A percentile compares a stretch with the other conserved stretches of the same genome.
These are phyloP conservation scores for Pyralis farinalis DNA, from an alignment of 2,888 invertebrate species.

Conservation along the genomic window DNA sequence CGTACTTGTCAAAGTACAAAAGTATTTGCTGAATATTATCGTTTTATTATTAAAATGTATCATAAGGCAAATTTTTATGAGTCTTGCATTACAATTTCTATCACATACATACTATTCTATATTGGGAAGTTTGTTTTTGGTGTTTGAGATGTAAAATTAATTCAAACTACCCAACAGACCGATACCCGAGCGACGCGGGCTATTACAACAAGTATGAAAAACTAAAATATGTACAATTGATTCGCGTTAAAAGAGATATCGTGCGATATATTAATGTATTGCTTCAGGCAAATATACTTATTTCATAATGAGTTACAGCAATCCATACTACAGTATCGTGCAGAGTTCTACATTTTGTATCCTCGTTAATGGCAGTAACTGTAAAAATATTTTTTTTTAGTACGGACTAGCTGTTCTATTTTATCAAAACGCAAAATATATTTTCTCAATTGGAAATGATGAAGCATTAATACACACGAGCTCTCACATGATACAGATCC, in stretches of 20 bases:
- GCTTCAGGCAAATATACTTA: too few species aligned
- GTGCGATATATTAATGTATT: too few species aligned
- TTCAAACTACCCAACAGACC: too few species aligned
- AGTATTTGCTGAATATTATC: too few species aligned
- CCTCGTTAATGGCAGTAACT: slow-evolving; percentile 37
- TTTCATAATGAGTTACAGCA: too few species aligned
- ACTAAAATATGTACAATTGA: slow-evolving; percentile 1
- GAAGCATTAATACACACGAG: slow-evolving; percentile 63
- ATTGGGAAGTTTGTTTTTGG: too few species aligned
- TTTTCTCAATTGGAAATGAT: slow-evolving; percentile 43
- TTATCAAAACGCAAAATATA: slow-evolving; percentile 38
- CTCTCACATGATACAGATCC: slow-evolving; percentile 62
- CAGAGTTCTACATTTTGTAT: slow-evolving; percentile 16
- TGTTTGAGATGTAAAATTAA: too few species aligned
- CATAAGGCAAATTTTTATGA: too few species aligned
- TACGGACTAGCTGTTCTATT: slow-evolving; percentile 65
- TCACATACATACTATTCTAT: too few species aligned
- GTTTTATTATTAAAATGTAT: too few species aligned
- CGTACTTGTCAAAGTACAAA: too few species aligned
- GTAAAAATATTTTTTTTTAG: slow-evolving; percentile 30
- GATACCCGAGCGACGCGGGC: neutral
- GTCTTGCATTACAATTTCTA: too few species aligned
- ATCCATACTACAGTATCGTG: slow-evolving; percentile 13
- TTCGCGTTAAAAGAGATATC: neutral
- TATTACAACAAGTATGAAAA: neutral